These are phyloP conservation scores for Macrotis lagotis DNA, from an alignment of 2,113 vertebrate genomes.

Conservation along the genomic window DNA sequence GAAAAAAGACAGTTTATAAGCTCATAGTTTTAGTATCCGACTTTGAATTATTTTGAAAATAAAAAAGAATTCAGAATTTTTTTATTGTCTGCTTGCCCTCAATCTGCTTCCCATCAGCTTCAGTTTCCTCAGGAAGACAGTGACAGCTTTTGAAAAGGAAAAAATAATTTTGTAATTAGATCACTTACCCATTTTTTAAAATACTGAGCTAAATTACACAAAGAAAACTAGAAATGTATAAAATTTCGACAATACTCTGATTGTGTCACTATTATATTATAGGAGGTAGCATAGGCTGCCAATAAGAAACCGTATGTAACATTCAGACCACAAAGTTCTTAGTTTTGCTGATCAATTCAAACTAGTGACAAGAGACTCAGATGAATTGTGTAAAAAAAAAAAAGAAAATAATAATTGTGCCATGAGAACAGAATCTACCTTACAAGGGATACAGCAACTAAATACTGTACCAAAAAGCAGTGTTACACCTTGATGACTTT, in stretches of 20 bases:
- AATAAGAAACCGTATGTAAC: conserved; percentile 31
- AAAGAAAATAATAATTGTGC: conserved; percentile 37
- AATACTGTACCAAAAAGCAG: conserved; percentile 26
- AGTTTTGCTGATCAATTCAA: conserved; percentile 43
- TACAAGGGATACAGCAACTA: conserved; percentile 42
- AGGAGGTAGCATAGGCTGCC: conserved; percentile 33
- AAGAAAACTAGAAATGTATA: conserved; percentile 38
- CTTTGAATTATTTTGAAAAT: conserved; percentile 61
- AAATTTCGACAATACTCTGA: conserved; percentile 58
- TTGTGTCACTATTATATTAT: conserved; percentile 51
- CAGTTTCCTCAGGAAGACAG: conserved; percentile 58
- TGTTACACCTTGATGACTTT: conserved; percentile 18
- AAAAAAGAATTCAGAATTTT: conserved; percentile 52
- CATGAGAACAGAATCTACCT: conserved; percentile 2
- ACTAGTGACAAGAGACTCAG: conserved; percentile 25
- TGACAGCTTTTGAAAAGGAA: conserved; percentile 49
- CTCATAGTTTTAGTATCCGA: conserved; percentile 33
- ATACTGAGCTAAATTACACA: conserved; percentile 58
- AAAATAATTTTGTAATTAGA: conserved; percentile 69
- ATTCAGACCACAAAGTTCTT: conserved; percentile 51
- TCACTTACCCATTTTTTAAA: conserved; percentile 66
- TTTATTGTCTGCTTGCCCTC: conserved; percentile 64
- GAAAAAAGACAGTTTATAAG: not conserved
- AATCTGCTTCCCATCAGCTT: conserved; percentile 66
- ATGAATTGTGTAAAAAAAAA: conserved; percentile 34